These are phyloP conservation scores for Drosophila sproati DNA, from an alignment of 1,140 invertebrate species.

Conservation along the genomic window DNA sequence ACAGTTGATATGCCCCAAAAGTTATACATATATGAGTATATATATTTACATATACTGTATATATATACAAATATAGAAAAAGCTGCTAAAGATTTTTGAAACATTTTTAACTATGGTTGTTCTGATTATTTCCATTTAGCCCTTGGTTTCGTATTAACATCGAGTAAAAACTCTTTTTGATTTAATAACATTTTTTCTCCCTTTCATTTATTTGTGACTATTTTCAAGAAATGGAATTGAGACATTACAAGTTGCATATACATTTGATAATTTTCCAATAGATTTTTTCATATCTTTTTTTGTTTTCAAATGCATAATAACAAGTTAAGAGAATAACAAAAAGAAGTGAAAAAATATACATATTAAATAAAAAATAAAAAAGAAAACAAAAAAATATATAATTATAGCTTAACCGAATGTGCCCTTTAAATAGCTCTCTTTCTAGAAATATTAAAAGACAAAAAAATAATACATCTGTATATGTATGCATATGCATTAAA, in stretches of 20 bases:
- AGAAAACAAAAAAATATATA: conserved; percentile 61
- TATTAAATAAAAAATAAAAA: conserved; percentile 39
- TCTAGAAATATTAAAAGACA: conserved; percentile 72
- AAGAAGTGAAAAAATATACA: conserved; percentile 39
- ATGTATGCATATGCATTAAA: conserved; percentile 63
- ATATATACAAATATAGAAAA: conserved; percentile 34
- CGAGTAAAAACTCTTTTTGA: conserved; percentile 27
- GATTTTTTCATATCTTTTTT: conserved; percentile 18
- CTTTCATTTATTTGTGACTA: neutral
- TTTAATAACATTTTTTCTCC: conserved; percentile 6
- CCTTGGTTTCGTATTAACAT: conserved; percentile 23
- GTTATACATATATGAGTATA: conserved; percentile 38
- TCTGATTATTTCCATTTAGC: conserved; percentile 31
- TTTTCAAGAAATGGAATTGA: conserved; percentile 76
- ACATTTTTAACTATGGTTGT: conserved; percentile 50
- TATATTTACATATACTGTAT: conserved; percentile 36
- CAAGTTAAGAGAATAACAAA: conserved; percentile 60
- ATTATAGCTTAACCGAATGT: conserved; percentile 85
- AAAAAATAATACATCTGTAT: conserved; percentile 43
- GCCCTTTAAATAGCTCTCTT: conserved; percentile 85
- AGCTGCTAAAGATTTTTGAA: conserved; percentile 52
- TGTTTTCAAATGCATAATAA: conserved; percentile 37
- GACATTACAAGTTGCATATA: conserved; percentile 40
- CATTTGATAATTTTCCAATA: conserved; percentile 24
- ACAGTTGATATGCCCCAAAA: conserved; percentile 61